Evolutionary conservation across 1,140 invertebrate genomes (phyloP).

Genomic region (Drosophila bocqueti): DNA sequence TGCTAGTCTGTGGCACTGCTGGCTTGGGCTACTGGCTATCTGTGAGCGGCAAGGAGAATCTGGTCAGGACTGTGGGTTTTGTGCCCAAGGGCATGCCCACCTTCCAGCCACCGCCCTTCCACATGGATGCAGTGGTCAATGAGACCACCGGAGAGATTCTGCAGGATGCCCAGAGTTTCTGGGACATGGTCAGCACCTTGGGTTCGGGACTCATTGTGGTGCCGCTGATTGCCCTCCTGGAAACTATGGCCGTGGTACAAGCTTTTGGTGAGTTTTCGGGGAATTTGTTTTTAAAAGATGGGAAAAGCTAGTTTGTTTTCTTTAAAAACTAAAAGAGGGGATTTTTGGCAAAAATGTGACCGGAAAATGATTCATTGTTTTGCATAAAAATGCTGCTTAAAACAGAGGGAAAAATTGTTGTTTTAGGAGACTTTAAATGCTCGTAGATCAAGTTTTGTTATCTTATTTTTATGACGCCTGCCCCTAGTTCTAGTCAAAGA

Average conservation of each 20-base stretch:
- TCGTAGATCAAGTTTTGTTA: conserved; percentile 19
- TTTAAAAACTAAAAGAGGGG: background rate
- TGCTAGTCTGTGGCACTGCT: conserved; percentile 90
- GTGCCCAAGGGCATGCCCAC: conserved; percentile 90
- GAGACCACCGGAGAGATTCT: conserved; percentile 85
- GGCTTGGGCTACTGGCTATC: conserved; percentile 87
- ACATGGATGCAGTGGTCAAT: conserved; percentile 85
- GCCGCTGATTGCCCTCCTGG: conserved; percentile 92
- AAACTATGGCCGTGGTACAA: conserved; percentile 94
- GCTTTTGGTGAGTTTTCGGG: conserved; percentile 86
- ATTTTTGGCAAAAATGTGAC: background rate
- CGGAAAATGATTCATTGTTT: conserved; percentile 23
- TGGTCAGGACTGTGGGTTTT: conserved; percentile 85
- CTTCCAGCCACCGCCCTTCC: conserved; percentile 89
- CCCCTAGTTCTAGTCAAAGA: background rate
- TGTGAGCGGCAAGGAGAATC: conserved; percentile 53
- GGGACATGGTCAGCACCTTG: conserved; percentile 90
- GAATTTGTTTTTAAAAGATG: background rate
- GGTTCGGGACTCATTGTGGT: conserved; percentile 92
- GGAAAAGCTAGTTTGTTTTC: background rate
- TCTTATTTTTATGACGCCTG: conserved; percentile 8
- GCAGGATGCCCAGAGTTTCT: conserved; percentile 85
- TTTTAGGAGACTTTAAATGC: background rate
- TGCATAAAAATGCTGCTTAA: conserved; percentile 6
- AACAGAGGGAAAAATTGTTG: conserved; percentile 5